Conservation (phyloP, 2,113 vertebrate species). For the Isichthys henryi region DNA sequence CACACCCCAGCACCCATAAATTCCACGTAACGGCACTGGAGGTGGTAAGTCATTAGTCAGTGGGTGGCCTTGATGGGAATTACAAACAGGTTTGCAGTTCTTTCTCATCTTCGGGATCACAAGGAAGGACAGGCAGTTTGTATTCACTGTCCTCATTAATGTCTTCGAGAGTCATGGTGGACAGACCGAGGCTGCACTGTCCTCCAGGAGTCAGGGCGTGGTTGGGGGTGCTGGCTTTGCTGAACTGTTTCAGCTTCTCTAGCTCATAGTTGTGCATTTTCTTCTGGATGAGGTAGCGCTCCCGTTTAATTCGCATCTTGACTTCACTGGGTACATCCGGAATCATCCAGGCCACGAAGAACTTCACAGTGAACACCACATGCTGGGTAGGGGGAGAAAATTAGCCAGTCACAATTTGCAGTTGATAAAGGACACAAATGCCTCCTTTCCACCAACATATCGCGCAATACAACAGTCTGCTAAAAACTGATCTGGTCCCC, state of each 20-base stretch:
- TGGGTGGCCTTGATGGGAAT: background rate
- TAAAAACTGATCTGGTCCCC: too few species aligned
- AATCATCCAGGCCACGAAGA: conserved; percentile 78
- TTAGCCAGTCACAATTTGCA: background rate
- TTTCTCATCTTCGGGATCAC: background rate
- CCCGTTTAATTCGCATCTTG: conserved; percentile 67
- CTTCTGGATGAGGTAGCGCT: conserved; percentile 71
- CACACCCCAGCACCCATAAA: background rate
- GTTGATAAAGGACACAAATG: background rate
- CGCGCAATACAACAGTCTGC: too few species aligned
- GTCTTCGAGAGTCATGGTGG: background rate
- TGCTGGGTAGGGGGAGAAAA: conserved; percentile 54
- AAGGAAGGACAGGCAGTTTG: background rate
- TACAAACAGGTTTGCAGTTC: background rate
- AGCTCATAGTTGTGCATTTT: conserved; percentile 87
- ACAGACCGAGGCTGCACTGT: background rate
- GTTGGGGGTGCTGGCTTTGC: background rate
- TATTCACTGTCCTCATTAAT: background rate
- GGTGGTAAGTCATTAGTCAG: background rate
- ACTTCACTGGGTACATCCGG: conserved; percentile 75
- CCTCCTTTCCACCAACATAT: background rate
- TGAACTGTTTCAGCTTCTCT: conserved; percentile 59
- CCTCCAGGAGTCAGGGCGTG: background rate
- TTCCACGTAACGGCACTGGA: background rate
- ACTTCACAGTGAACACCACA: conserved; percentile 73